A percentile compares a stretch with the other conserved stretches of the same genome.
Conservation (phyloP, 2,888 invertebrate species). For the Parnassius mnemosyne region DNA sequence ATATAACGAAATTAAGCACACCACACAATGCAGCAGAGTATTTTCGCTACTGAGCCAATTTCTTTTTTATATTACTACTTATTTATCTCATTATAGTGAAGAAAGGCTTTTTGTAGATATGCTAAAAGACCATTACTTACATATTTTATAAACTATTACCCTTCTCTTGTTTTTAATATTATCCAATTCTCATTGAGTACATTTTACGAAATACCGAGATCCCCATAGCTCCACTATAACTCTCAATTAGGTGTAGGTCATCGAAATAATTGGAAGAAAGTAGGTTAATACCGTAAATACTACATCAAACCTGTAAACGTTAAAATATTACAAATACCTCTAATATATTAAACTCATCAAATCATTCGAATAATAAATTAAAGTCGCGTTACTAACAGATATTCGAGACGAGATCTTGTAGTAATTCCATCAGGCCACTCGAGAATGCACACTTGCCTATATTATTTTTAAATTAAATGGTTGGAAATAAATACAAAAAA, state of each 20-base stretch:
- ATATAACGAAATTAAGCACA: no score
- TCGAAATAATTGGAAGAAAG: conserved; percentile 94
- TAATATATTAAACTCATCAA: no score
- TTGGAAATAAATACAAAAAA: no score
- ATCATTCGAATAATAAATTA: no score
- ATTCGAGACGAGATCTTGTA: conserved; percentile 85
- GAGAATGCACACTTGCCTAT: conserved; percentile 88
- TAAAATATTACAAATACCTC: no score
- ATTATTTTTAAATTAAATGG: conserved; percentile 15
- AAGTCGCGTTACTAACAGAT: conserved; percentile 82
- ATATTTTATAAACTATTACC: conserved; percentile 75
- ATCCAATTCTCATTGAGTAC: conserved; percentile 94
- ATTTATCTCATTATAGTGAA: no score
- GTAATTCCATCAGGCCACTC: conserved; percentile 93
- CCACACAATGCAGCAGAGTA: no score
- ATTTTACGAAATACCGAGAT: conserved; percentile 96
- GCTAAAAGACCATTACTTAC: no score
- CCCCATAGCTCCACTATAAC: conserved; percentile 97
- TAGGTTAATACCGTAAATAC: conserved; percentile 94
- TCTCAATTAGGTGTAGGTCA: conserved; percentile 94
- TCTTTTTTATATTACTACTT: no score
- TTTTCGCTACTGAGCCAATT: no score
- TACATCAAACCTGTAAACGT: conserved; percentile 90
- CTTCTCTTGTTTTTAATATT: conserved; percentile 95
- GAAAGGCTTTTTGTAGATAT: no score